Conservation (phyloP, 2,113 vertebrate species). For the Centrocercus urophasianus region DNA sequence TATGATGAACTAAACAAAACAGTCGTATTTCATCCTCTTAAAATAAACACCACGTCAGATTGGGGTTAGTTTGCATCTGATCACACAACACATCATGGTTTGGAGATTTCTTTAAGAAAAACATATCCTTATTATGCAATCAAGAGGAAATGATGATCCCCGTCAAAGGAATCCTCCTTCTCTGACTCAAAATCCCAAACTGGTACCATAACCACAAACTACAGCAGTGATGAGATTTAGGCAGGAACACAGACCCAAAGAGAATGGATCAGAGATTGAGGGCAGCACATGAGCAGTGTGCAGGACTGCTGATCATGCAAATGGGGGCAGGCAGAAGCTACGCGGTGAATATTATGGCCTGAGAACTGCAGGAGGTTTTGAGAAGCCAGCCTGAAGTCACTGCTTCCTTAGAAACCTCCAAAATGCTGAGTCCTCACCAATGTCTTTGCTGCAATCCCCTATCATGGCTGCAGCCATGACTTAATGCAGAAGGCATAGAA, state of each 20-base stretch:
- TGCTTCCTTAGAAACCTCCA: background rate
- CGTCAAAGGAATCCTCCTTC: background rate
- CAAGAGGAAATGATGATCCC: background rate
- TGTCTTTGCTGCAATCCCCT: background rate
- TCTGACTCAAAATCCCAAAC: background rate
- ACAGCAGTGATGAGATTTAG: background rate
- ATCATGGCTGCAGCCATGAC: background rate
- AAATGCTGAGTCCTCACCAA: accelerated
- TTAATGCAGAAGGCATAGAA: background rate
- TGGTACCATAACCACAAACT: background rate
- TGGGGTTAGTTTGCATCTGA: background rate
- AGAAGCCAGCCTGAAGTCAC: background rate
- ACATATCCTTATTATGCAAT: background rate
- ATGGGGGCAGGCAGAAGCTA: background rate
- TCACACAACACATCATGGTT: background rate
- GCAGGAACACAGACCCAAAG: background rate
- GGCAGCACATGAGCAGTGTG: accelerated
- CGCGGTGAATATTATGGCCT: background rate
- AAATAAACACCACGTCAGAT: background rate
- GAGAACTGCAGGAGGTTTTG: background rate
- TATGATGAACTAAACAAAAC: background rate
- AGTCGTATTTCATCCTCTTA: background rate
- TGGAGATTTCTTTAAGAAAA: background rate
- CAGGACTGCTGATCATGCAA: background rate
- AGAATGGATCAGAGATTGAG: accelerated